phyloP scores from a whole-genome alignment of 2,888 invertebrate genomes.

The Theretra japonica region DNA sequence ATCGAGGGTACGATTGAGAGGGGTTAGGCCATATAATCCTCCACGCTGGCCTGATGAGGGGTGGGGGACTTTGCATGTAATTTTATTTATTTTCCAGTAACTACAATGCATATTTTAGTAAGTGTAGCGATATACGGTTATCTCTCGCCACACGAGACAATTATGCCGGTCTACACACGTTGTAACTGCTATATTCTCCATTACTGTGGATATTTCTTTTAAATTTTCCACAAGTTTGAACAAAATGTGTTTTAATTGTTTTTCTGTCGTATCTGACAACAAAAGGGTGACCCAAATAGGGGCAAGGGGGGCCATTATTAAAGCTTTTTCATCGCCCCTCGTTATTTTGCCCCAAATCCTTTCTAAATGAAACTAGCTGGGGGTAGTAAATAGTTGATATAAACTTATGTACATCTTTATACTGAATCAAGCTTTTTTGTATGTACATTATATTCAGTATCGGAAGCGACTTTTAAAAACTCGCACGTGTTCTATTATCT shows the following conservation, averaged over 20 bases:
- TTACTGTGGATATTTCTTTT: neutral
- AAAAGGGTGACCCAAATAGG: neutral
- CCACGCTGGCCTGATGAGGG: too few species aligned
- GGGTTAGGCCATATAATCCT: too few species aligned
- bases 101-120: too few species aligned
- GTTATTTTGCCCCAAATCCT: neutral
- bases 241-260: neutral
- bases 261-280: constrained; percentile 1
- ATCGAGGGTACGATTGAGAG: too few species aligned
- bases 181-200: too few species aligned
- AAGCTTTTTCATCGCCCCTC: neutral
- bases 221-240: neutral
- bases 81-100: too few species aligned
- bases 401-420: neutral
- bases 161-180: too few species aligned
- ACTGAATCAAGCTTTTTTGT: neutral
- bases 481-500: constrained; percentile 23
- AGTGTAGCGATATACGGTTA: too few species aligned
- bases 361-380: neutral
- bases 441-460: neutral
- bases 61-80: too few species aligned
- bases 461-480: neutral
- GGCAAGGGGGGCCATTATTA: neutral
- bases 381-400: neutral
- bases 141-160: too few species aligned